Base-by-base conservation (phyloP, 2,113 vertebrate genomes). In the Dromiciops gliroides region DNA sequence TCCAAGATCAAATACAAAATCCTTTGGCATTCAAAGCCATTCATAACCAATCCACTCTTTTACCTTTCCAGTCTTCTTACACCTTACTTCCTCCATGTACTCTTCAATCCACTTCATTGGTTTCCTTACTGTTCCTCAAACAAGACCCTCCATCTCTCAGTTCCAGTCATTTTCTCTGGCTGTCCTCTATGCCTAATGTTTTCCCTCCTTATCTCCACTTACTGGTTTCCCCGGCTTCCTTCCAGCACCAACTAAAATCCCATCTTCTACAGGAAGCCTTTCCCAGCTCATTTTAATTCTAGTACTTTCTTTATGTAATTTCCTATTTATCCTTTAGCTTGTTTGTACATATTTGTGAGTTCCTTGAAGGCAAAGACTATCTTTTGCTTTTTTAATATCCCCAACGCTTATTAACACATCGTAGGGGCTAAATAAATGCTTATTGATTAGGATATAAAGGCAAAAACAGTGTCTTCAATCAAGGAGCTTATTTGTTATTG, bases 21-120 rank as follows among this genome's bases (percentile, higher is more conserved):
- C 53, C 7, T 56, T 25, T 56, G 53, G 24, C 53, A 56, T 56
- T 56, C 53, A 28, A 56, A 56, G 26, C 1, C 25, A 28, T 56
- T 56, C 8, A 56, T 28, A 56, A 28, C 26, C 26, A 56, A 28
- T 28, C 53, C 53, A 56, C 53, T 28, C 26, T 23, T 9, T 26
- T 56, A 28, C 25, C 53, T 56, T 56, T 56, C 53, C 53, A 56
- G 53, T 28, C 8, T 56, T 56, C 53, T 56, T 56, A 56, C 50
- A 60, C 67, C 52, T 95, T 89, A 89, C 91, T 94, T 95, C 60
- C 67, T 88, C 48, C 75, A 56, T 10, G 26, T 28, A 0, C 53
- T 56, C 26, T 56, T 56, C 53, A 52, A 16, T 52, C 51, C 22
- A 56, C 28, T 28, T 9, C 25, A 56, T 9, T 28, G 26, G 53